Evolutionary conservation across 2,888 invertebrate species (phyloP).

Genomic region (Linnaemya tessellans): DNA sequence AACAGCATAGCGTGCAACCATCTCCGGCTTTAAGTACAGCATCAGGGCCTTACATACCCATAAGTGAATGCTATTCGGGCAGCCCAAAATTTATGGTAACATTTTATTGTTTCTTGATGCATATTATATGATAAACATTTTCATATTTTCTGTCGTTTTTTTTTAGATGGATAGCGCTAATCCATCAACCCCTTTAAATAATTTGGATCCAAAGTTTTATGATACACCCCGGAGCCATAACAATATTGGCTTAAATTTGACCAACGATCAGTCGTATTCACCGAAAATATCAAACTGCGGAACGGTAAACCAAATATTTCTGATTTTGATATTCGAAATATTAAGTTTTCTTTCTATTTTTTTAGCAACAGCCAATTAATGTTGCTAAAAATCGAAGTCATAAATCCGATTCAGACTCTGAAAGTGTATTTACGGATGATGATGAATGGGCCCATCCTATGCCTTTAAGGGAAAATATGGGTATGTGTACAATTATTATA

Average conservation of each 20-base stretch:
- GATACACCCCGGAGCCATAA: slow-evolving; percentile 83
- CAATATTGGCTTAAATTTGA: slow-evolving; percentile 83
- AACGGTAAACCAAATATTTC: slow-evolving; percentile 75
- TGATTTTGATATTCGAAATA: neutral
- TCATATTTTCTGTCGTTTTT: neutral
- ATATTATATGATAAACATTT: neutral
- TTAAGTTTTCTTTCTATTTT: slow-evolving; percentile 15
- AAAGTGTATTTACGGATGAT: slow-evolving; percentile 88
- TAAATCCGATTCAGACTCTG: slow-evolving; percentile 86
- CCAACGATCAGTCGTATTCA: slow-evolving; percentile 83
- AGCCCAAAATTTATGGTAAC: slow-evolving; percentile 83
- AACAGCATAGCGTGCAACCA: slow-evolving; percentile 83
- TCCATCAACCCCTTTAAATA: slow-evolving; percentile 82
- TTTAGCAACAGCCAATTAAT: slow-evolving; percentile 78
- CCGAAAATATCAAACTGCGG: slow-evolving; percentile 83
- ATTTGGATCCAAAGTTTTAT: slow-evolving; percentile 85
- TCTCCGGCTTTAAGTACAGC: slow-evolving; percentile 87
- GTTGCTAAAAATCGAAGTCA: slow-evolving; percentile 75
- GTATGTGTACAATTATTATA: slow-evolving; percentile 74
- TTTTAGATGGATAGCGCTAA: slow-evolving; percentile 76
- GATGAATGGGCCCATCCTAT: slow-evolving; percentile 86
- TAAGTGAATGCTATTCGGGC: slow-evolving; percentile 96
- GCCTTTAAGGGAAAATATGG: slow-evolving; percentile 82
- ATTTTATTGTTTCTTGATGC: neutral
- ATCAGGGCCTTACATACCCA: slow-evolving; percentile 94